These are phyloP conservation scores for Podarcis lilfordi DNA, from an alignment of 2,797 vertebrate species.

Conservation along the genomic window DNA sequence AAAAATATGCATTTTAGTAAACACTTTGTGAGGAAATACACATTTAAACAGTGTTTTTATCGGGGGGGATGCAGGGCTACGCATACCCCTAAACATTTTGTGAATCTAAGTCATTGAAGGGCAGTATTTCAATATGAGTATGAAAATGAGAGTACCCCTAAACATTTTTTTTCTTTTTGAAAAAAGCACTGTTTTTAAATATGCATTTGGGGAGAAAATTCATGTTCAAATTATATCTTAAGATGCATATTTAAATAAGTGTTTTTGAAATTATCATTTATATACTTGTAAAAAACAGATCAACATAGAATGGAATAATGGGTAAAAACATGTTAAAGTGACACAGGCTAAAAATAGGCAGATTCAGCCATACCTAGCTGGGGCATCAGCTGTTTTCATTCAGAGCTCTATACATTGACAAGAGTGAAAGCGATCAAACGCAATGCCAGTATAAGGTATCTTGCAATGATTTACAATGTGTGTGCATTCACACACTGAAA, in stretches of 20 bases:
- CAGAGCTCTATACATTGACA: background rate
- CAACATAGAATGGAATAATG: background rate
- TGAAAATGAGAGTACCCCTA: no score
- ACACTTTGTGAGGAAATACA: background rate
- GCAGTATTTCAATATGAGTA: no score
- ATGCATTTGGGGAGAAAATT: no score
- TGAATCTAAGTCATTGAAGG: no score
- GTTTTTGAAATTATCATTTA: background rate
- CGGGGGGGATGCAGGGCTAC: no score
- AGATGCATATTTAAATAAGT: background rate
- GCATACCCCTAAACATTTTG: background rate
- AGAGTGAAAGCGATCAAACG: background rate
- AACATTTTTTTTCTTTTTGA: no score
- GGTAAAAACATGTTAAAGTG: background rate
- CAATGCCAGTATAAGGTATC: slow-evolving; percentile 6
- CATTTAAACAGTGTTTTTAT: background rate
- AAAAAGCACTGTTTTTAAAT: no score
- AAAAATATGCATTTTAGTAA: background rate
- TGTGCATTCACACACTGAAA: slow-evolving; percentile 7
- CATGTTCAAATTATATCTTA: background rate
- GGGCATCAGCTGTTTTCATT: background rate
- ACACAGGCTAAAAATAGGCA: background rate
- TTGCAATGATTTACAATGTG: background rate
- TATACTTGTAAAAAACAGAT: no score
- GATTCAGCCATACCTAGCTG: background rate